A percentile compares a stretch with the other conserved stretches of the same genome.
Conservation (phyloP, 2,113 vertebrate species). For the Alethe castanea region DNA sequence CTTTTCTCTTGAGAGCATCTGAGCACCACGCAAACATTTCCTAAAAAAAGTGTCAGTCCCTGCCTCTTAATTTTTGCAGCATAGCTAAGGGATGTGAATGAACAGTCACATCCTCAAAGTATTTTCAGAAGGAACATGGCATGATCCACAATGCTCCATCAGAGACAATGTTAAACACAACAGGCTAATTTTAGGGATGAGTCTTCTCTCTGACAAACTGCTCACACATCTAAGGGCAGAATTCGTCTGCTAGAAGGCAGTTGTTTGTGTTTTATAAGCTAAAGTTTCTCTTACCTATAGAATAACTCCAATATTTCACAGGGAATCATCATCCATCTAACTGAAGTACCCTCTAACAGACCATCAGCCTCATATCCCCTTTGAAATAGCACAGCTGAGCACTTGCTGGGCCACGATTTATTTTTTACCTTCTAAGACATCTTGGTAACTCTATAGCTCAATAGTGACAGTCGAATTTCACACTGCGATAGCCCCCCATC, state of each 20-base stretch:
- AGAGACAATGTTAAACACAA: neutral
- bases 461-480: constrained; percentile 72
- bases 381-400: constrained; percentile 71
- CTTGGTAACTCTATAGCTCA: constrained; percentile 73
- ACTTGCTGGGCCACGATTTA: constrained; percentile 66
- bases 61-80: neutral
- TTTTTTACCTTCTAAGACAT: constrained; percentile 70
- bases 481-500: constrained; percentile 72
- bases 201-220: constrained; percentile 21
- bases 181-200: neutral
- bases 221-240: constrained; percentile 6
- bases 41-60: neutral
- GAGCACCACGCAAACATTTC: neutral
- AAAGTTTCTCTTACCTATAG: constrained; percentile 65
- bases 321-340: constrained; percentile 72
- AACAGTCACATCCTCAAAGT: constrained; percentile 15
- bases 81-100: neutral
- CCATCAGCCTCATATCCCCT: constrained; percentile 70
- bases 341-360: constrained; percentile 70
- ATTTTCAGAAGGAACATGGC: constrained; percentile 3
- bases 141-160: neutral
- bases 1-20: neutral
- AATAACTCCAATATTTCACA: constrained; percentile 66
- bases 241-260: neutral
- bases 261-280: constrained; percentile 52